These are phyloP conservation scores for Amphilophus citrinellus DNA, from an alignment of 2,113 vertebrate species.

Conservation along the genomic window DNA sequence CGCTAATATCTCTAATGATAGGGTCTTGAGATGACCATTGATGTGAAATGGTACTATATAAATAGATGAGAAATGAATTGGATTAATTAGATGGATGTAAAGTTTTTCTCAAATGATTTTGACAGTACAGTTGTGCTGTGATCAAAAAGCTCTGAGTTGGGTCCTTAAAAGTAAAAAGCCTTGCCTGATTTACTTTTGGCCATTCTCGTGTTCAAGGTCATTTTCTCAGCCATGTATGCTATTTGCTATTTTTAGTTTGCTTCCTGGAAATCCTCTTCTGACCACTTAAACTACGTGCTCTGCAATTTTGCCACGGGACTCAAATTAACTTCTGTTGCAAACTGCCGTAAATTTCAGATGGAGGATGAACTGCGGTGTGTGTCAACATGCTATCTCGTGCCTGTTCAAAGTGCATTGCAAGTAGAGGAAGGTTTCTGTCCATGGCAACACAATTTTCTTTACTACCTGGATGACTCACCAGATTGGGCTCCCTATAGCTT, in stretches of 20 bases:
- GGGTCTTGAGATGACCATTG: not conserved
- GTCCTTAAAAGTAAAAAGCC: not conserved
- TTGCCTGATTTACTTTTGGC: not conserved
- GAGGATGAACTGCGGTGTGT: not conserved
- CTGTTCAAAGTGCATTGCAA: not conserved
- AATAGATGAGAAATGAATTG: not conserved
- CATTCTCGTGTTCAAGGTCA: not conserved
- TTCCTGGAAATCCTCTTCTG: not conserved
- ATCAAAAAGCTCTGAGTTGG: not conserved
- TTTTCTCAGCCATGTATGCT: not conserved
- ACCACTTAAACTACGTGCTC: not conserved
- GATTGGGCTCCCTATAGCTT: not conserved
- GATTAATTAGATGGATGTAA: not conserved
- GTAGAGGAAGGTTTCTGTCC: not conserved
- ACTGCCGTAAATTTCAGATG: not conserved
- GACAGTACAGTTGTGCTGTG: not conserved
- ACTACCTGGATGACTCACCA: not conserved
- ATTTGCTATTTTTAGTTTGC: not conserved
- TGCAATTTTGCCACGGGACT: not conserved
- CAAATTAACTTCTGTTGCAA: conserved; percentile 2
- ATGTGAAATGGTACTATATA: not conserved
- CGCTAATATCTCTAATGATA: not conserved
- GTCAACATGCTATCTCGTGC: not conserved
- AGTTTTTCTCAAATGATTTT: not conserved
- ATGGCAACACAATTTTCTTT: not conserved